phyloP scores from a whole-genome alignment of 2,797 vertebrate species.

The Anomalospiza imberbis region DNA sequence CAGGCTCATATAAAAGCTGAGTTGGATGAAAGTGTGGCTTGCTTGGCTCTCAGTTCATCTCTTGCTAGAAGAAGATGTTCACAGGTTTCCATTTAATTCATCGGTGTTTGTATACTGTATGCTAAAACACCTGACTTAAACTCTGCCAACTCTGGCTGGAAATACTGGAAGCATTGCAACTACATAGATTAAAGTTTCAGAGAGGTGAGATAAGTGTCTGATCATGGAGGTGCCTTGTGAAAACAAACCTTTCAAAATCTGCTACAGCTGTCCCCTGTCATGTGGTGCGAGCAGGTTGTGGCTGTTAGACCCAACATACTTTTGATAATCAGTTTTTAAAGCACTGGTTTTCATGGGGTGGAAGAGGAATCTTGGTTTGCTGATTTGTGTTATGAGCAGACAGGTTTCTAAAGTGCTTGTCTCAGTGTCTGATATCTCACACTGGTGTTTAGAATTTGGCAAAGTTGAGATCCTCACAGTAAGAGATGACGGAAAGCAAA shows the following conservation, averaged over 20 bases:
- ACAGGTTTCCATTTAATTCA: background rate
- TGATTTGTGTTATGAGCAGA: background rate
- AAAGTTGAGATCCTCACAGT: background rate
- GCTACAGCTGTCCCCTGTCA: background rate
- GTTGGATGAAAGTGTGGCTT: background rate
- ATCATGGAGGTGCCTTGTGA: background rate
- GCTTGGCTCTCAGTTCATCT: background rate
- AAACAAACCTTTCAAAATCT: background rate
- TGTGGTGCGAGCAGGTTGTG: background rate
- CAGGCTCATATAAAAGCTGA: background rate
- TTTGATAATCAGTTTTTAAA: background rate
- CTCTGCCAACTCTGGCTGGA: background rate
- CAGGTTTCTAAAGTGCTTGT: background rate
- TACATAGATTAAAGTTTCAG: background rate
- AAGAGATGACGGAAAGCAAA: conserved; percentile 22
- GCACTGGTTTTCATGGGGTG: background rate
- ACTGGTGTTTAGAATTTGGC: background rate
- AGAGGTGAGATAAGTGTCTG: background rate
- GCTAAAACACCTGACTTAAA: background rate
- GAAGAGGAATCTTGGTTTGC: background rate
- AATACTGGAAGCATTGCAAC: background rate
- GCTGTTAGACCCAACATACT: background rate
- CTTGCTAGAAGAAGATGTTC: background rate
- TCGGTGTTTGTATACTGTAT: background rate
- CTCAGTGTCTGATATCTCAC: background rate